These are phyloP conservation scores for Coenobita brevimanus DNA, from an alignment of 1,140 invertebrate species.

Conservation along the genomic window DNA sequence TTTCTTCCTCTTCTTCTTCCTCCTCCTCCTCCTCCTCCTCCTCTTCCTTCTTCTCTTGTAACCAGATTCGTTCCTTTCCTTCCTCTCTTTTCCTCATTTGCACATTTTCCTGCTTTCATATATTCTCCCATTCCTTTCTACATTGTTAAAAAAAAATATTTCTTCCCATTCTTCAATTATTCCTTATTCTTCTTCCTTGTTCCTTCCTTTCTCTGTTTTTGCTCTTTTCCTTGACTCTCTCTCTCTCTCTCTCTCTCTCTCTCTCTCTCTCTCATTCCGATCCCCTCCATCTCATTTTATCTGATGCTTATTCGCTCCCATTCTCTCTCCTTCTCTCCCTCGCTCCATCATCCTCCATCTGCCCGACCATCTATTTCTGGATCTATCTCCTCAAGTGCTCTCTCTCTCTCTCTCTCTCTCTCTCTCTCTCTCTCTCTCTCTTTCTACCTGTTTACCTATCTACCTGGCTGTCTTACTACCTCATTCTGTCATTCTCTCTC, in stretches of 20 bases:
- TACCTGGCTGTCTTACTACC: slow-evolving; percentile 7
- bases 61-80: not conserved
- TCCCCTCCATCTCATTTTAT: not conserved
- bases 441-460: slow-evolving; percentile 13
- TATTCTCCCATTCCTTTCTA: not conserved
- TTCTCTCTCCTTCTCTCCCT: not conserved
- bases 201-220: not conserved
- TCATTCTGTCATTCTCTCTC: slow-evolving; percentile 23
- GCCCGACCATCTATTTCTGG: not conserved
- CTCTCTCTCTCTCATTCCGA: not conserved
- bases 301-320: not conserved
- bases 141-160: not conserved
- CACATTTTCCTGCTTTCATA: not conserved
- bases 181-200: too few relatives aligned
- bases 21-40: not conserved
- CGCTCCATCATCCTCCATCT: not conserved
- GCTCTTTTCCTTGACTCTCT: not conserved
- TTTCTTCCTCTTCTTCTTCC: too few relatives aligned
- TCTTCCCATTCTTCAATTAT: not conserved
- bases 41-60: not conserved
- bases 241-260: slow-evolving; percentile 14
- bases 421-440: slow-evolving; percentile 6
- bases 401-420: not conserved
- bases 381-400: not conserved
- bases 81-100: not conserved